Evolutionary conservation across 2,888 invertebrate species (phyloP), one percentile per base, ranked within the genome.

Genomic region (Deilephila porcellus): DNA sequence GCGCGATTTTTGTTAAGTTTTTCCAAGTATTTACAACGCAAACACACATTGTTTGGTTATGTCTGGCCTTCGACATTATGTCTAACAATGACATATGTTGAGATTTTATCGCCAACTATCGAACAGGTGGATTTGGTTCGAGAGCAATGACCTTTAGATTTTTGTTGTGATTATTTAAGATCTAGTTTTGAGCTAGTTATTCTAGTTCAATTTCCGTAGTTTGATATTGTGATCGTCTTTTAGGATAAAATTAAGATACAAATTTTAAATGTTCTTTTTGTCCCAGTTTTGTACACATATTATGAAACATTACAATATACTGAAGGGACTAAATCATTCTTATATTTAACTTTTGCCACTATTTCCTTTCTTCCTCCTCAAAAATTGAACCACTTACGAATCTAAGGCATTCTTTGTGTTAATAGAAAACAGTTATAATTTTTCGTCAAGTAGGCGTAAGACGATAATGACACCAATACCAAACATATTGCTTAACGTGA

Each of bases 1-100:
- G 71, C 20, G 63, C 29, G 60, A 63, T 60, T 73, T 63, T 73
- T 37, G 73, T 73, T 73, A 73, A 71, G 71, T 71, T 63, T 56
- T 56, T n/a, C 17, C 34, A 71, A 71, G 71, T 71, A 56, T 73
- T 73, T 73, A 63, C 71, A n/a, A 63, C 34, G 73, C 71, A 71
- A 73, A 71, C 25, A 71, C 34, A 25, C 25, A 25, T 52, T 67
- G 25, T 67, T 67, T 67, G 67, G 17, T 45, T 67, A 45, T 5
- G 60, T 20, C 19, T 14, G 8, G n/a, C 7, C 20, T 64, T 11
- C 32, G 32, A 63, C 32, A 25, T 45, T 45, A 67, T 52, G 20
- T 20, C 37, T 37, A 70, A 11, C 60, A 5, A 60, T 37, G 60
- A 60, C 29, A 37, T 71, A 45, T 25, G 8, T 71, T 56, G 25